Evolutionary conservation across 2,797 vertebrate genomes (phyloP).

Genomic region (Sebastes glaucus): DNA sequence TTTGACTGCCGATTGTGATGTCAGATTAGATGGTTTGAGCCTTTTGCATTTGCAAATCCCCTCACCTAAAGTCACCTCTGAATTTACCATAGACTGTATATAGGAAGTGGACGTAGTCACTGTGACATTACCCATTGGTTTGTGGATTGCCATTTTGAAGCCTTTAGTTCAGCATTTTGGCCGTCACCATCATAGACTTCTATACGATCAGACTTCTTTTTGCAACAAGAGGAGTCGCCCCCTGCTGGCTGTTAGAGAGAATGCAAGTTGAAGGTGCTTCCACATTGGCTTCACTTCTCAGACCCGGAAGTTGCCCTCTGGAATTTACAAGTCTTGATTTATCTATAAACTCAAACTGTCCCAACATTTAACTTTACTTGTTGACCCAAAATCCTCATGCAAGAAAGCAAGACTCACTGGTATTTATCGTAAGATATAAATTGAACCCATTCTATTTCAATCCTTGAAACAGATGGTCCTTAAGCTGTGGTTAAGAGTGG

Average conservation of each 20-base stretch:
- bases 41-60: neutral
- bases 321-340: neutral
- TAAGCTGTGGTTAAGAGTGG: slow-evolving; percentile 21
- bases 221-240: too few species aligned
- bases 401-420: neutral
- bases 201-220: accelerated
- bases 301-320: neutral
- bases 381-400: neutral
- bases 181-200: neutral
- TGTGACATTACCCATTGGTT: neutral
- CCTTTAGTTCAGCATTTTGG: too few species aligned
- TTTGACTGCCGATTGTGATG: neutral
- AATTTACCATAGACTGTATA: neutral
- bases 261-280: neutral
- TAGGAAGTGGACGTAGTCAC: neutral
- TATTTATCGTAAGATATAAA: neutral
- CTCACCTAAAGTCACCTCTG: neutral
- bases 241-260: too few species aligned
- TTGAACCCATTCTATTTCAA: slow-evolving; percentile 17
- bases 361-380: neutral
- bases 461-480: slow-evolving; percentile 30
- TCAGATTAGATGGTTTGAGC: neutral
- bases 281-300: neutral
- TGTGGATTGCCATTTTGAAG: too few species aligned
- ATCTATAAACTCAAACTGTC: neutral